Evolutionary conservation across 2,113 vertebrate species (phyloP).

Genomic region (Rhegmatorhina hoffmannsi): DNA sequence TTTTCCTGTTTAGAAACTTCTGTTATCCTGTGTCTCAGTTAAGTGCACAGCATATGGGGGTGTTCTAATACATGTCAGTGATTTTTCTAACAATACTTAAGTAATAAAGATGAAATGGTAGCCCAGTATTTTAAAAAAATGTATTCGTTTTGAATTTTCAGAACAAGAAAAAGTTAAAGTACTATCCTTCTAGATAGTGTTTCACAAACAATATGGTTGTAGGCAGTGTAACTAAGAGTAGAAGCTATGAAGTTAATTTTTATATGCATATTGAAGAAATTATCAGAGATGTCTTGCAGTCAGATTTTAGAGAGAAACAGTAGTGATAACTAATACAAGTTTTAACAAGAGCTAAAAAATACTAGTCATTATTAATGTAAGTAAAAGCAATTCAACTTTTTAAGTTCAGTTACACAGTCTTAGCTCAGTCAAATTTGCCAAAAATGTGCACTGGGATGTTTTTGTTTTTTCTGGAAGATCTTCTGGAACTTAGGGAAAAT

Average conservation of each 20-base stretch:
- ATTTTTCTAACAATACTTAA: not conserved
- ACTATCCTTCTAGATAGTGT: not conserved
- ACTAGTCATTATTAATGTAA: constrained; percentile 16
- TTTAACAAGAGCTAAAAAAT: not conserved
- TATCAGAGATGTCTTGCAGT: not conserved
- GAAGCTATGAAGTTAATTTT: not conserved
- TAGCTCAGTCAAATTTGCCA: constrained; percentile 62
- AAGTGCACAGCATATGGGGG: not conserved
- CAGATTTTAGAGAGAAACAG: not conserved
- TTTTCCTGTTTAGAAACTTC: not conserved
- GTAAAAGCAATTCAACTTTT: constrained; percentile 44
- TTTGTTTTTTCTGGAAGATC: constrained; percentile 67
- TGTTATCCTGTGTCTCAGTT: not conserved
- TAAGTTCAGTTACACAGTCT: constrained; percentile 39
- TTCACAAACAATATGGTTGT: not conserved
- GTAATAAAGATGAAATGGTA: not conserved
- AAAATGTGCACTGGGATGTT: constrained; percentile 66
- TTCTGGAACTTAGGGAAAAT: constrained; percentile 73
- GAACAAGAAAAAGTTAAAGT: not conserved
- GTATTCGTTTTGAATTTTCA: not conserved
- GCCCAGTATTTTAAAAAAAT: not conserved
- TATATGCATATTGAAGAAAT: not conserved
- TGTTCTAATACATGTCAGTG: not conserved
- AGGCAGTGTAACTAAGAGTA: not conserved
- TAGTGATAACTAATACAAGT: not conserved